A percentile compares a stretch with the other conserved stretches of the same genome.
These are phyloP conservation scores for Boulengerochromis microlepis DNA, from an alignment of 2,113 vertebrate species.

Conservation along the genomic window DNA sequence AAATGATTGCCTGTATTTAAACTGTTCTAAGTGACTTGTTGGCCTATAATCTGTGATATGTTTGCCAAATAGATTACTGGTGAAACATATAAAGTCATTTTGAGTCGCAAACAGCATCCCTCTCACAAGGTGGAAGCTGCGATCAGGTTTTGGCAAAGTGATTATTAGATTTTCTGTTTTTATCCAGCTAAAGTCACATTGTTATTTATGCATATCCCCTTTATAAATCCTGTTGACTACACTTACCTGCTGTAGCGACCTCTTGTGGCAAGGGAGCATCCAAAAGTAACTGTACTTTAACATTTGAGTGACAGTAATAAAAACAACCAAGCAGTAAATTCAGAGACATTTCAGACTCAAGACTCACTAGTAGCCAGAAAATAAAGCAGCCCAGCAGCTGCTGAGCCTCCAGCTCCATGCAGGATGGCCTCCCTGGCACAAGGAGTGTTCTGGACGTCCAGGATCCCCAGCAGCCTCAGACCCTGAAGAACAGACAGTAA, in stretches of 20 bases:
- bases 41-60: not conserved
- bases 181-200: not conserved
- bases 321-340: not conserved
- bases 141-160: not conserved
- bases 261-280: not conserved
- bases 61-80: not conserved
- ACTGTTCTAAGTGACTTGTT: not conserved
- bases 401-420: constrained; percentile 32
- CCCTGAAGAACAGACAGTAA: constrained; percentile 10
- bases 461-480: constrained; percentile 33
- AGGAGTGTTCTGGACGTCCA: constrained; percentile 37
- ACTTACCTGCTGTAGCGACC: not conserved
- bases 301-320: not conserved
- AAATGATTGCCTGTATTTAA: fast-evolving
- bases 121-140: not conserved
- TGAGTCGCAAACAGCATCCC: fast-evolving
- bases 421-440: constrained; percentile 50
- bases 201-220: not conserved
- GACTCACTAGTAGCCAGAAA: constrained; percentile 58
- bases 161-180: fast-evolving
- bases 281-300: fast-evolving
- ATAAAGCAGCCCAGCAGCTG: constrained; percentile 27
- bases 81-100: not conserved
- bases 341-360: not conserved
- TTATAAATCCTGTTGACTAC: not conserved